Base-by-base conservation (phyloP, 2,888 invertebrate genomes). In the Noctua fimbriata region DNA sequence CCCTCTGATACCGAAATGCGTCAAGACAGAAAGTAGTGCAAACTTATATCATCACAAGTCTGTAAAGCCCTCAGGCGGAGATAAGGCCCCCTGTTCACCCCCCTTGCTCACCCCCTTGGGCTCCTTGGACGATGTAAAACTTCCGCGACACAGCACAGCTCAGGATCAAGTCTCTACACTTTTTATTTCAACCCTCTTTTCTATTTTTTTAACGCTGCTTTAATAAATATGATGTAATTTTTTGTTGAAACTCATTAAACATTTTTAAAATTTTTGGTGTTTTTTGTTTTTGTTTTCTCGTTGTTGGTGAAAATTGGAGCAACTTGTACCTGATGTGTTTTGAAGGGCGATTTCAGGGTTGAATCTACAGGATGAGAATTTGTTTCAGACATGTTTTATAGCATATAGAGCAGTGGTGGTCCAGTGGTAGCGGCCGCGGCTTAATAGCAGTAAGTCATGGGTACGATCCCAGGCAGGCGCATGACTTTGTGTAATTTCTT, bases 41-140 rank as follows among this genome's bases (percentile, higher is more conserved):
- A 78, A 85, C 71, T 88, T 85, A 78, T 72, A 47, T 24, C 65
- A 58, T 77, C 66, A 76, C 66, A 72, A 79, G 77, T 78, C 80
- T 80, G 83, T 69, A 73, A 83, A 88, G 78, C 79, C 79, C 47
- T 83, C 74, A 44, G 75, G 87, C 69, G 36, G 47, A 83, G 87
- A 85, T 88, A 88, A 83, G 78, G 69, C 63, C 55, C 55, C 67
- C 21, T 12, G 18, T 21, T 18, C 32, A 36, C 69, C 58, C 55
- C 44, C 21, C 66, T 3, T 28, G 9, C 28, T 28, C 60, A 60
- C 60, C 28, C 60, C 60, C 28, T 32, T n/a, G 6, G 55, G 63
- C 36, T 55, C 47, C 73, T 63, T 32, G 28, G 60, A 73, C 66
- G 70, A 49, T 76, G 85, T 76, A 76, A 87, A 87, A 84, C 81